Conservation (phyloP, 1,140 invertebrate genomes). For the Hirudo medicinalis region DNA sequence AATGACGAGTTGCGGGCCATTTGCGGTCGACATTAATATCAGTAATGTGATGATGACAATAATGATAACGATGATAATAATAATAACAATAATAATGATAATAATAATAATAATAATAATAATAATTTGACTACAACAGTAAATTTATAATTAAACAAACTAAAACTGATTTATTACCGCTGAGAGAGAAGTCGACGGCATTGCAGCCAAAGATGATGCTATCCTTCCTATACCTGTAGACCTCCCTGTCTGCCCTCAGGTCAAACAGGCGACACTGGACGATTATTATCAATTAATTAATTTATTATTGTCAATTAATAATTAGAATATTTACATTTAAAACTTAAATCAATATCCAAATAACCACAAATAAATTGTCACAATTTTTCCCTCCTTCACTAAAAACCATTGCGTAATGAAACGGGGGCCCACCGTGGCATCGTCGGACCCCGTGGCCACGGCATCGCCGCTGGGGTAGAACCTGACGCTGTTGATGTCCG, state of each 20-base stretch:
- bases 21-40: too few species aligned
- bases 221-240: slow-evolving; percentile 88
- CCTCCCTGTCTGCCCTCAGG: slow-evolving; percentile 89
- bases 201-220: slow-evolving; percentile 97
- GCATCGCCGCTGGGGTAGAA: slow-evolving; percentile 99
- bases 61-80: background rate
- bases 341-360: too few species aligned
- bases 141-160: background rate
- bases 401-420: too few species aligned
- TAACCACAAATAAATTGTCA: too few species aligned
- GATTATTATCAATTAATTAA: slow-evolving; percentile 11
- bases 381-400: too few species aligned
- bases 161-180: slow-evolving; percentile 48
- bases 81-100: background rate
- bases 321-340: too few species aligned
- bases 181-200: slow-evolving; percentile 91
- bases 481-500: slow-evolving; percentile 93
- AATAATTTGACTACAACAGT: too few species aligned
- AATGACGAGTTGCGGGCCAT: background rate
- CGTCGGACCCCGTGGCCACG: slow-evolving; percentile 91
- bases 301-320: too few species aligned
- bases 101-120: background rate
- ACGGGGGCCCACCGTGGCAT: slow-evolving; percentile 62
- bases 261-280: slow-evolving; percentile 88
- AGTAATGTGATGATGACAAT: too few species aligned